Evolutionary conservation across 2,113 vertebrate genomes (phyloP), one percentile per base, ranked within the genome.

Genomic region (Anhinga rufa): DNA sequence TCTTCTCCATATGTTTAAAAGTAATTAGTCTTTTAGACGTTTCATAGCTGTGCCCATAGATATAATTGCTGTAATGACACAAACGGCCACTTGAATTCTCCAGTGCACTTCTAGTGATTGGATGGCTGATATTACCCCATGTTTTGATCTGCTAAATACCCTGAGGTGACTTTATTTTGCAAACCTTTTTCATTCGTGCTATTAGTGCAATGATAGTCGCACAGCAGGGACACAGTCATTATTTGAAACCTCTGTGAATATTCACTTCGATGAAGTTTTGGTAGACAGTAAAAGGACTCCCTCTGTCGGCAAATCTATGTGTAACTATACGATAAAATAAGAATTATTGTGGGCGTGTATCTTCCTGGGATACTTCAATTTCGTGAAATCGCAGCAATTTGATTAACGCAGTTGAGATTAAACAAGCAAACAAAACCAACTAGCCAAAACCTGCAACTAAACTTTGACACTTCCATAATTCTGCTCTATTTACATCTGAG

Each of bases 221-320:
- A 65, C 66, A 88, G 86, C 44, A 81, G 88, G 74, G 69, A 55
- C 74, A 28, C 29, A 5, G 1, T 32, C 57, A 18, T 58, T 71
- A 57, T 77, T 65, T 75, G 69, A 83, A 95, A 69, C 40, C 14
- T 76, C 51, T 82, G 17, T 44, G 88, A 91, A 77, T 61, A 36
- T 25, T 60, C 40, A 17, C 36, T 0, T 46, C 0, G 2, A 46
- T 42, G 24, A 22, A 55, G 36, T 51, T 61, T 60, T 70, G 15
- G 32, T 88, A 93, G 75, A 66, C 60, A 80, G 92, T 89, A 62
- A 71, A 91, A 96, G 91, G 57, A 86, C 94, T 94, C 96, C 96
- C 93, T 96, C 97, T 97, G 64, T 77, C 77, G 97, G 91, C 66
- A 94, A 61, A 87, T 52, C 44, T 32, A 0, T 51, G 61, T 44